Conservation (phyloP, 2,113 vertebrate species). For the Alectura lathami region DNA sequence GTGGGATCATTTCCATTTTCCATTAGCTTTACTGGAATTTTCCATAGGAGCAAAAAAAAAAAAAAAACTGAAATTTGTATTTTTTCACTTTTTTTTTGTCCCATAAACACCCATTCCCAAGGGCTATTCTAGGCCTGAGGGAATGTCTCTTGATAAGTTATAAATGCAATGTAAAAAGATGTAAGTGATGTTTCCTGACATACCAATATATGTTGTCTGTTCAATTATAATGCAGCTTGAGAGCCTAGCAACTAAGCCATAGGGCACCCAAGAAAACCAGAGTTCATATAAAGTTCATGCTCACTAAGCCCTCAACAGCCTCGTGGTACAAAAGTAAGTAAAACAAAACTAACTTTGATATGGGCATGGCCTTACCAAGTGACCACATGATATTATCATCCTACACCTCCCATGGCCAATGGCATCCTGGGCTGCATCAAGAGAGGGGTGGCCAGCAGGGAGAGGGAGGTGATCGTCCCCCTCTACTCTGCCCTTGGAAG, state of each 20-base stretch:
- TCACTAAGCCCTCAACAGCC: not conserved
- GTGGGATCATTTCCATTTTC: not conserved
- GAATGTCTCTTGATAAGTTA: not conserved
- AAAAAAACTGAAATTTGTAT: not conserved
- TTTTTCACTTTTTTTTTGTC: not conserved
- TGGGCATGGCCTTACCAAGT: not conserved
- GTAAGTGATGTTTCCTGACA: constrained; percentile 30
- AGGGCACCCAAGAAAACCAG: not conserved
- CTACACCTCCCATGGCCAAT: not conserved
- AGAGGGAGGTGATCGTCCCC: too few species aligned
- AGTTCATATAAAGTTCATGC: constrained; percentile 56
- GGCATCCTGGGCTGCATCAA: too few species aligned
- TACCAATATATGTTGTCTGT: constrained; percentile 30
- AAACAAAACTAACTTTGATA: not conserved
- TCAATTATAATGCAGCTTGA: not conserved
- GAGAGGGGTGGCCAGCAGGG: too few species aligned
- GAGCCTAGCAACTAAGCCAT: constrained; percentile 20
- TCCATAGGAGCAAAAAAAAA: not conserved
- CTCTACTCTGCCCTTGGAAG: too few species aligned
- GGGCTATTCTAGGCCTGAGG: not conserved
- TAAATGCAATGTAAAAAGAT: constrained; percentile 13
- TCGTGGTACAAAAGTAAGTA: not conserved
- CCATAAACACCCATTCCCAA: not conserved
- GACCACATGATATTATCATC: not conserved
- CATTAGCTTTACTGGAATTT: not conserved